Conservation (phyloP, 2,797 vertebrate species). For the Melopsittacus undulatus region DNA sequence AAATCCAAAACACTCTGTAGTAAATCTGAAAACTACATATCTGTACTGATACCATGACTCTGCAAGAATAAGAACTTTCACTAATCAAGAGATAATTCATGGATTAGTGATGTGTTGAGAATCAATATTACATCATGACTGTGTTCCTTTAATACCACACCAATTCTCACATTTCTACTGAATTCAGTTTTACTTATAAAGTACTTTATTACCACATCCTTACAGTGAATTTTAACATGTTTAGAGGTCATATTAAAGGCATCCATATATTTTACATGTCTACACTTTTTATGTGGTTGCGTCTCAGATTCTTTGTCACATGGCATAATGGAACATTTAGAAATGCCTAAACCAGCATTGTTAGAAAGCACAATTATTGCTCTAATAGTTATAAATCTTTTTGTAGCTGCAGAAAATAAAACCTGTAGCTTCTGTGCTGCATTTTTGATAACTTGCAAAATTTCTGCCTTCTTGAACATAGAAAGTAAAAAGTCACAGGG, state of each 20-base stretch:
- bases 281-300: not conserved
- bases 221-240: not conserved
- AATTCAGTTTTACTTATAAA: not conserved
- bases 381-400: not conserved
- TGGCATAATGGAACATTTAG: not conserved
- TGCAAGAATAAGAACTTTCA: not conserved
- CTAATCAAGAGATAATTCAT: not conserved
- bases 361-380: not conserved
- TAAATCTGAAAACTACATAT: not conserved
- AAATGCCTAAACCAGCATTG: not conserved
- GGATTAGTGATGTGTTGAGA: not conserved
- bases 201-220: not conserved
- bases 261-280: not conserved
- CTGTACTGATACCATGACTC: not conserved
- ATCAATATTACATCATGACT: not conserved
- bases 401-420: not conserved
- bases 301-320: not conserved
- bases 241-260: not conserved
- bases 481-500: not conserved
- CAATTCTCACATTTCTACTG: not conserved
- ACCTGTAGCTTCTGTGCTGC: not conserved
- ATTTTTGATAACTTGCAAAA: conserved; percentile 9
- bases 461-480: conserved; percentile 2
- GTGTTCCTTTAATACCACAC: not conserved
- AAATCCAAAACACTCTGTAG: fast-evolving